These are phyloP conservation scores for Pseudomyrmex flavicornis DNA, from an alignment of 1,140 invertebrate species.

Conservation along the genomic window DNA sequence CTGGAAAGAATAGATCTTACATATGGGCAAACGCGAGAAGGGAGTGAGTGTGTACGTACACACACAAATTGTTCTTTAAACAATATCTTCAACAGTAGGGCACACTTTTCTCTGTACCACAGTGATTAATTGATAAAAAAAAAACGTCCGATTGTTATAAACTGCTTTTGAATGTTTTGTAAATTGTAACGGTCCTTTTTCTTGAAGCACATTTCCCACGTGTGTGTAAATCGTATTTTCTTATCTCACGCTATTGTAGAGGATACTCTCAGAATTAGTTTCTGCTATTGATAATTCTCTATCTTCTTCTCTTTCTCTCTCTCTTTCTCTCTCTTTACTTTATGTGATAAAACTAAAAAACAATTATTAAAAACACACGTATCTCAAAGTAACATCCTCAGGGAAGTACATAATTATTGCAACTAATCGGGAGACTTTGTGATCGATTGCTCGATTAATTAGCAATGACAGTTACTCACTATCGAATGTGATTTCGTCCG, in stretches of 20 bases:
- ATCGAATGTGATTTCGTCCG: not conserved
- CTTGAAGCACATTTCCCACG: not conserved
- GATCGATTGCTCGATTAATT: slow-evolving; percentile 14
- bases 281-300: slow-evolving; percentile 1
- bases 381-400: slow-evolving; percentile 60
- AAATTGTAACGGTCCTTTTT: slow-evolving; percentile 19
- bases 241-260: slow-evolving; percentile 8
- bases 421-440: slow-evolving; percentile 5
- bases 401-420: slow-evolving; percentile 54
- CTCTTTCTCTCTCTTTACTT: not conserved
- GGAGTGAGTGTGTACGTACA: not conserved
- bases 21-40: not conserved
- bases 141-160: slow-evolving; percentile 58
- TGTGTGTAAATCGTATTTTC: slow-evolving; percentile 18
- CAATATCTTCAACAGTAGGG: not conserved
- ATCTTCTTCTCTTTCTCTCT: not conserved
- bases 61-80: slow-evolving; percentile 24
- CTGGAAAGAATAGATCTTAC: not conserved
- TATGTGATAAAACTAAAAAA: too few species aligned
- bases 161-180: slow-evolving; percentile 49
- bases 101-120: not conserved
- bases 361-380: not conserved
- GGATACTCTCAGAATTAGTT: slow-evolving; percentile 30
- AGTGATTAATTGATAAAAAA: slow-evolving; percentile 35
- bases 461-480: not conserved